Evolutionary conservation across 2,888 invertebrate genomes (phyloP), one percentile per base, ranked within the genome.

Genomic region (Drosophila trichaetosa): DNA sequence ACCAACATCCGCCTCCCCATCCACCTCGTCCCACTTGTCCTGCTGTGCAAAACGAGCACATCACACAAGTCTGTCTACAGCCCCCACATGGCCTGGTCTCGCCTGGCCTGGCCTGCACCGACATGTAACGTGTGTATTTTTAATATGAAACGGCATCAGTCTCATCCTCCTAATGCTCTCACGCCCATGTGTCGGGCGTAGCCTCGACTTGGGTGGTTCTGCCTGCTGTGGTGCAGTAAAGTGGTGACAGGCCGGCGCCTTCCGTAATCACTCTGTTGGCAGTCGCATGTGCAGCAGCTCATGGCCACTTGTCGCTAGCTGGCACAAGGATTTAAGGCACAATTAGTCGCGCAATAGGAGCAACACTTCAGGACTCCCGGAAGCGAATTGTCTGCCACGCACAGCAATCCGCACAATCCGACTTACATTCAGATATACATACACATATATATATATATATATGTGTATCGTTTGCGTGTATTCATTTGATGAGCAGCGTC

Each of bases 81-180:
- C 29, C 46, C 46, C 24, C 46, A 31, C 54, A 75, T 49, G 58
- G 46, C 36, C 21, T 16, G 4, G 21, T 7, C 42, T 46, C 1
- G 21, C 21, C 46, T 21, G 29, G 29, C 21, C 46, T 21, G 21
- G 46, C 2, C 16, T 13, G 46, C 7, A 27, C 60, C 29, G 27
- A 52, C 16, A 52, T 42, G 27, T 56, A 59, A 46, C 33, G 56
- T 82, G 69, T 63, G 69, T 70, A 73, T 77, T 83, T 80, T 88
- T 83, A 86, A 83, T 88, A 77, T 68, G 71, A 77, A 81, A 80
- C 83, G 89, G 70, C 89, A 86, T 70, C 87, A 61, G 53, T 11
- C 57, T 36, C 59, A 36, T 31, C 38, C 56, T 24, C 34, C 31
- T 49, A 29, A 57, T 42, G 36, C 51, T 8, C 53, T 24, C 29